These are phyloP conservation scores for Aotus griseimembra DNA, from an alignment of 2,797 vertebrate genomes.

Conservation along the genomic window DNA sequence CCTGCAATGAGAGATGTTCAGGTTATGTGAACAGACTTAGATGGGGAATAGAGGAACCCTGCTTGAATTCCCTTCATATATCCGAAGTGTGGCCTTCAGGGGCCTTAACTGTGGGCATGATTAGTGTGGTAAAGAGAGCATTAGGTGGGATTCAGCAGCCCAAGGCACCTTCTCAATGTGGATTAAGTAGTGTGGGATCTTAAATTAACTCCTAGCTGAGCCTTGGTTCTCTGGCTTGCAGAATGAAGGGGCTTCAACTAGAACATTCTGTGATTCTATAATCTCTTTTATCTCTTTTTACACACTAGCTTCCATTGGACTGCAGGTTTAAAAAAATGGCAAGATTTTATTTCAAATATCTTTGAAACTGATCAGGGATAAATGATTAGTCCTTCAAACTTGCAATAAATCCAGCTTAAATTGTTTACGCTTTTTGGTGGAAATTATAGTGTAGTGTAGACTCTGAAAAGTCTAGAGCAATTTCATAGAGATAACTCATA, in stretches of 20 bases:
- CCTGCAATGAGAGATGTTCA: neutral
- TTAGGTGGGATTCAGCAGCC: neutral
- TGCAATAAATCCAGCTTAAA: slow-evolving; percentile 4
- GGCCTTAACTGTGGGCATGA: neutral
- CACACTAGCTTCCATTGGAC: neutral
- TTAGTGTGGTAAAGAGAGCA: neutral
- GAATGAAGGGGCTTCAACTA: neutral
- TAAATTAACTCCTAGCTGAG: neutral
- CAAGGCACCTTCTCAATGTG: fast-evolving
- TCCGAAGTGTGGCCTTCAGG: fast-evolving
- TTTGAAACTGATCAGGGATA: slow-evolving; percentile 11
- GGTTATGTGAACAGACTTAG: neutral
- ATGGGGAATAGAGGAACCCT: neutral
- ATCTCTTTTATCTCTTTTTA: slow-evolving; percentile 33
- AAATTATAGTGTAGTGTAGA: neutral
- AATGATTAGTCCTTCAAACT: neutral
- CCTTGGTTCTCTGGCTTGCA: neutral
- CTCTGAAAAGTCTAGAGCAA: slow-evolving; percentile 14
- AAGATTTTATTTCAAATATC: slow-evolving; percentile 35
- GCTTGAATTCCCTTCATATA: neutral
- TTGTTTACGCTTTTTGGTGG: neutral
- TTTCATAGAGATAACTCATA: slow-evolving; percentile 14
- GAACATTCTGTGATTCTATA: neutral
- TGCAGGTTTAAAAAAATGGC: neutral
- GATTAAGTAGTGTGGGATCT: neutral